Evolutionary conservation across 2,888 invertebrate genomes (phyloP).

Genomic region (Drosophila demipolita): DNA sequence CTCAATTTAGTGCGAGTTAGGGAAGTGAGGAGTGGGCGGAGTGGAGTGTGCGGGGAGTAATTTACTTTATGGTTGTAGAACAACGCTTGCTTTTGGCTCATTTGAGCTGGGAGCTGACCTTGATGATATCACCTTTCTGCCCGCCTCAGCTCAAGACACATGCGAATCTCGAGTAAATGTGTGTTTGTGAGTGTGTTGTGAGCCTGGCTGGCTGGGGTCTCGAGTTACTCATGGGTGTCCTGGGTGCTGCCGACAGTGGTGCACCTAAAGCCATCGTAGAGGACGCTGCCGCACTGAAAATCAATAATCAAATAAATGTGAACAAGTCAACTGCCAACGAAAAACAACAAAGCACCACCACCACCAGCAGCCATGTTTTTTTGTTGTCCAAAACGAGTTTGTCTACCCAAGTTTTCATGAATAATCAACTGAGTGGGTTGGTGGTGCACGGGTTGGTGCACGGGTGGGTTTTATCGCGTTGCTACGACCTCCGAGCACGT

Average conservation of each 20-base stretch:
- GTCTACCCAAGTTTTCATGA: slow-evolving; percentile 34
- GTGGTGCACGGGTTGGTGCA: not conserved
- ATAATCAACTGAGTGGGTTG: slow-evolving; percentile 5
- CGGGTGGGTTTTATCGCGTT: slow-evolving; percentile 1
- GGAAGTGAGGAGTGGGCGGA: not conserved
- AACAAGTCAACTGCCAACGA: slow-evolving; percentile 68
- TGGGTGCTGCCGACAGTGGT: slow-evolving; percentile 41
- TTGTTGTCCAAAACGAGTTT: slow-evolving; percentile 12
- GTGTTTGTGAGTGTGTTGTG: slow-evolving; percentile 34
- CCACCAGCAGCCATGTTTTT: slow-evolving; percentile 8
- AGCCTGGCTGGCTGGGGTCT: slow-evolving; percentile 42
- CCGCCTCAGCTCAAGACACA: slow-evolving; percentile 53
- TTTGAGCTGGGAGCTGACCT: slow-evolving; percentile 64
- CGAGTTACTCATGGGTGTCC: slow-evolving; percentile 60
- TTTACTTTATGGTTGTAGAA: slow-evolving; percentile 47
- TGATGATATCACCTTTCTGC: slow-evolving; percentile 72
- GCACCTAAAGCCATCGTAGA: slow-evolving; percentile 62
- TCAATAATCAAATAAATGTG: slow-evolving; percentile 74
- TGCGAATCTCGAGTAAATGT: slow-evolving; percentile 57
- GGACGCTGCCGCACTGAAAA: slow-evolving; percentile 56
- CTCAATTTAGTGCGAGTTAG: slow-evolving; percentile 70
- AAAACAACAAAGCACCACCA: slow-evolving; percentile 37
- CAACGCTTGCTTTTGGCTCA: slow-evolving; percentile 56
- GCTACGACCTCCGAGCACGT: slow-evolving; percentile 45
- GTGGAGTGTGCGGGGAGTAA: slow-evolving; percentile 23